Conservation (phyloP, 1,140 invertebrate genomes). For the Rhagoletis pomonella region DNA sequence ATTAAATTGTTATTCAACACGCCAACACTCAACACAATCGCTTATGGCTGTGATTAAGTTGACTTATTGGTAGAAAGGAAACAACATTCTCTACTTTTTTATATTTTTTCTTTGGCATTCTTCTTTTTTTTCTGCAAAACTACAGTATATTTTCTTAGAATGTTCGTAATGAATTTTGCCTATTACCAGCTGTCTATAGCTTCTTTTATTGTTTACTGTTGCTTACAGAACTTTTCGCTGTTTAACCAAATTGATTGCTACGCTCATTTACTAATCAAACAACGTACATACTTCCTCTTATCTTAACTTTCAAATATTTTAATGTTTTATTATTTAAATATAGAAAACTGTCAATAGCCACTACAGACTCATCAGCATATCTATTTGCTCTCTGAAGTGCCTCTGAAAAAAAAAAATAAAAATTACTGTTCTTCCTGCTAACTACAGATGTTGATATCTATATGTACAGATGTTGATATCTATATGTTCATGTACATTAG, state of each 20-base stretch:
- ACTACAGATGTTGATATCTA: no score
- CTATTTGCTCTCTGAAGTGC: not conserved
- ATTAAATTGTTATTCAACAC: not conserved
- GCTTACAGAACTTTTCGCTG: not conserved
- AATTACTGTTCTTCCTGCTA: no score
- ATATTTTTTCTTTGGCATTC: not conserved
- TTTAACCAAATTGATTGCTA: slow-evolving; percentile 12
- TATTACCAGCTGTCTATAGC: not conserved
- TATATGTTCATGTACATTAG: no score
- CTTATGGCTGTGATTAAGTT: not conserved
- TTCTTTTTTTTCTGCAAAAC: not conserved
- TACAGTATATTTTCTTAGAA: no score
- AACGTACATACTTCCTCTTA: not conserved
- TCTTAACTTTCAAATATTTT: not conserved
- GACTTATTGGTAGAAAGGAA: not conserved
- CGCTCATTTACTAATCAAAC: slow-evolving; percentile 7
- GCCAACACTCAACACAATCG: not conserved
- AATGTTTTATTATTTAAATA: not conserved
- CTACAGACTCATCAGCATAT: not conserved
- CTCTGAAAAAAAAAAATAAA: no score
- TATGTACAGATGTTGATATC: no score
- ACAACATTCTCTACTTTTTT: not conserved
- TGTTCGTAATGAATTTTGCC: not conserved
- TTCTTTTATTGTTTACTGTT: not conserved
- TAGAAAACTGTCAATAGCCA: not conserved